Conservation (phyloP, 2,888 invertebrate species). For the Eupelmus urozonus region DNA sequence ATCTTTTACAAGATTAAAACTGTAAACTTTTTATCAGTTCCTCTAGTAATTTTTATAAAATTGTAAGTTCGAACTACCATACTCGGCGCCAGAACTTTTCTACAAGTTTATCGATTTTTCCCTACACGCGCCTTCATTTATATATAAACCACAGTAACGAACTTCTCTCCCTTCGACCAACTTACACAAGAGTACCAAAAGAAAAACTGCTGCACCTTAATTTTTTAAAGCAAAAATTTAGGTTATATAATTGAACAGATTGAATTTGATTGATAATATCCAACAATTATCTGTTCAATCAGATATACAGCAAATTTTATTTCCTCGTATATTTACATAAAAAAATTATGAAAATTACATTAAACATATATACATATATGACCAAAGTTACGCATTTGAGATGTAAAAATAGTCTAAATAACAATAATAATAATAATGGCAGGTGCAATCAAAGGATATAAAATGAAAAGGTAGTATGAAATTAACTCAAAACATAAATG, state of each 20-base stretch:
- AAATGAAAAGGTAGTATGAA: constrained; percentile 53
- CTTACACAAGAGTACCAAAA: constrained; percentile 27
- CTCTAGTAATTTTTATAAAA: constrained; percentile 38
- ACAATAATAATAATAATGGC: constrained; percentile 24
- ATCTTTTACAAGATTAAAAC: no score
- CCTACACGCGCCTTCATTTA: constrained; percentile 19
- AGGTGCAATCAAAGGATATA: constrained; percentile 49
- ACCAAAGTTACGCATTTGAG: constrained; percentile 26
- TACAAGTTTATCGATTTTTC: constrained; percentile 51
- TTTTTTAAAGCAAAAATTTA: neutral
- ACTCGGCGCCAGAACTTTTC: constrained; percentile 33
- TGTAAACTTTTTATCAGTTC: no score
- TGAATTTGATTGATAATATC: neutral
- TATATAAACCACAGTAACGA: constrained; percentile 4
- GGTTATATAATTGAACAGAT: constrained; percentile 33
- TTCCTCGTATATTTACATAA: constrained; percentile 1
- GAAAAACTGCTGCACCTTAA: constrained; percentile 31
- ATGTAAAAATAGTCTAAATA: constrained; percentile 33
- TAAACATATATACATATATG: constrained; percentile 15
- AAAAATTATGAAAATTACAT: constrained; percentile 10
- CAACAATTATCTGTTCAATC: constrained; percentile 31
- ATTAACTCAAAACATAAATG: constrained; percentile 57
- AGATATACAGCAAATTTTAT: constrained; percentile 31
- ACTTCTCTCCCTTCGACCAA: constrained; percentile 18
- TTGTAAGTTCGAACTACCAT: constrained; percentile 3